Evolutionary conservation across 2,113 vertebrate species (phyloP).

Genomic region (Columbina picui): DNA sequence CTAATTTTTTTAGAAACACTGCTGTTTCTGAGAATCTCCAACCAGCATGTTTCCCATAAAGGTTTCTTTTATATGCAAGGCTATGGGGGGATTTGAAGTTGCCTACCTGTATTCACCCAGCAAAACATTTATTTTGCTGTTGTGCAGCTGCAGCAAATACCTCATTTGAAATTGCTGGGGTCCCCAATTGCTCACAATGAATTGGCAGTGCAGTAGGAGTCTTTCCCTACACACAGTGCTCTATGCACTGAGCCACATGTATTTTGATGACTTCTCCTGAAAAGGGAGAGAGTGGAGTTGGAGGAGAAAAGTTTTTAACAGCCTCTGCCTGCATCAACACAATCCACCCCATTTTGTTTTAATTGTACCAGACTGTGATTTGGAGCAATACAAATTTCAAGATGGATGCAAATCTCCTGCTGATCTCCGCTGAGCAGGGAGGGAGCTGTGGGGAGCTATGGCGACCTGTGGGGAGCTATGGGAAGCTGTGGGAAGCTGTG

Average conservation of each 20-base stretch:
- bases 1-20: background rate
- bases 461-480: no score
- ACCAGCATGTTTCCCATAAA: background rate
- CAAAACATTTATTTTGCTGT: slow-evolving; percentile 73
- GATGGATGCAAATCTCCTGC: background rate
- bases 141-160: slow-evolving; percentile 68
- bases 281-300: background rate
- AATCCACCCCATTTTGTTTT: background rate
- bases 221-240: background rate
- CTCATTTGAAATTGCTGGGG: background rate
- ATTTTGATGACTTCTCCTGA: background rate
- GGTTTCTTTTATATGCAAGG: background rate
- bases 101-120: slow-evolving; percentile 71
- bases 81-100: background rate
- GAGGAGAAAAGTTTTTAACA: background rate
- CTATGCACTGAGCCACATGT: background rate
- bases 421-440: background rate
- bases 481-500: background rate
- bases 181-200: background rate
- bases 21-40: background rate
- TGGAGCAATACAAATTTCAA: background rate
- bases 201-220: background rate
- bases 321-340: background rate
- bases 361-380: background rate
- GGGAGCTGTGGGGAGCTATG: no score